These are phyloP conservation scores for Labeo rohita DNA, from an alignment of 2,113 vertebrate species.

Conservation along the genomic window DNA sequence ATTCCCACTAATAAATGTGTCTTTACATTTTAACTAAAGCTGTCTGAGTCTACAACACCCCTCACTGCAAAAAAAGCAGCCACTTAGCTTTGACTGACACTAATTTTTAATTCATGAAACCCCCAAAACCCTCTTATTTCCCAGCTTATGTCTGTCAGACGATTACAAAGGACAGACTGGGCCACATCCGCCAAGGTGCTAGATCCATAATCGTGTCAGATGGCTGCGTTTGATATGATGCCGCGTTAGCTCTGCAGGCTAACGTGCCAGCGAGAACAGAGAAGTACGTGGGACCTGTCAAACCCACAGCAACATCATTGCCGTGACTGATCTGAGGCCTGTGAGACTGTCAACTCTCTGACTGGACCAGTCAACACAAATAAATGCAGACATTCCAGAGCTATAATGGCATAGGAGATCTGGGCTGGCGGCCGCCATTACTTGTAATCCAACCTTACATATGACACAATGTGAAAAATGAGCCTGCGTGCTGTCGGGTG, in stretches of 20 bases:
- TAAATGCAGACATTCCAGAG: conserved; percentile 95
- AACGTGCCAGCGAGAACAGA: conserved; percentile 78
- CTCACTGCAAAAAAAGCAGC: conserved; percentile 50
- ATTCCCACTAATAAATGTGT: conserved; percentile 24
- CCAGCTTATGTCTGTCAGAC: conserved; percentile 79
- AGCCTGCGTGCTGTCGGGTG: conserved; percentile 96
- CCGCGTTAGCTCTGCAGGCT: conserved; percentile 82
- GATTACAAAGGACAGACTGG: conserved; percentile 98
- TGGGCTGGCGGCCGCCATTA: conserved; percentile 91
- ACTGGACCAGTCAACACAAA: conserved; percentile 99
- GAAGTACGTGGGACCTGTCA: conserved; percentile 86
- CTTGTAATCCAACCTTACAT: conserved; percentile 96
- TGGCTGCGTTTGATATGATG: conserved; percentile 94
- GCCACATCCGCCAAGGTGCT: conserved; percentile 87
- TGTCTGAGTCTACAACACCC: not conserved
- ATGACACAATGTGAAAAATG: conserved; percentile 99
- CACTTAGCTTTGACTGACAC: conserved; percentile 98
- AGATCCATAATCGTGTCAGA: conserved; percentile 96
- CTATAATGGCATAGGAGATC: conserved; percentile 85
- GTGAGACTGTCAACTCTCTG: conserved; percentile 91
- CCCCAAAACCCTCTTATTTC: conserved; percentile 88
- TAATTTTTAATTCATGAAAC: conserved; percentile 95
- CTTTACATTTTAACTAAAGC: not conserved
- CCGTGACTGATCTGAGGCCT: conserved; percentile 91
- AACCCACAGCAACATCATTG: conserved; percentile 87